A percentile compares a stretch with the other conserved stretches of the same genome.
Evolutionary conservation across 2,888 invertebrate species (phyloP).

Genomic region (Platycheirus rosarum): DNA sequence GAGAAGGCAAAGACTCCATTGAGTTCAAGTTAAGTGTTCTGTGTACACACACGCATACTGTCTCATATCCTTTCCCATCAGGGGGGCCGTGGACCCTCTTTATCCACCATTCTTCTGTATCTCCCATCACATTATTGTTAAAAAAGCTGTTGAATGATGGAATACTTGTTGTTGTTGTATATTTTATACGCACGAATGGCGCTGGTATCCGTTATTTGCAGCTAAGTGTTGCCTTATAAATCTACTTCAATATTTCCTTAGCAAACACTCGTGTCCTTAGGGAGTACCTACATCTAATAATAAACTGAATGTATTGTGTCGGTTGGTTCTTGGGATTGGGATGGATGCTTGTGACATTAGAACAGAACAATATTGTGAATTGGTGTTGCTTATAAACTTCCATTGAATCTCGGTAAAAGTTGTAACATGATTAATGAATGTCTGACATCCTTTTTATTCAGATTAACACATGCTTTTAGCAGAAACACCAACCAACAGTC

Average conservation of each 20-base stretch:
- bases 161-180: slow-evolving; percentile 39
- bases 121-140: slow-evolving; percentile 15
- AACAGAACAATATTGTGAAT: slow-evolving; percentile 54
- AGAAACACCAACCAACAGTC: slow-evolving; percentile 21
- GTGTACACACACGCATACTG: neutral
- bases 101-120: neutral
- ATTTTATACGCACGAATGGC: slow-evolving; percentile 25
- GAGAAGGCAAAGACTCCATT: slow-evolving; percentile 5
- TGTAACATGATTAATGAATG: slow-evolving; percentile 66
- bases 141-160: slow-evolving; percentile 69
- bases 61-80: neutral
- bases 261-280: slow-evolving; percentile 43
- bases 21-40: slow-evolving; percentile 12
- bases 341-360: slow-evolving; percentile 45
- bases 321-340: neutral
- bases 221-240: slow-evolving; percentile 48
- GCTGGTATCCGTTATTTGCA: slow-evolving; percentile 48
- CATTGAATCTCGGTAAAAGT: slow-evolving; percentile 25
- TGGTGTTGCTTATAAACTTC: slow-evolving; percentile 4
- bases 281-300: neutral
- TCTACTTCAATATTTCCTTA: slow-evolving; percentile 62
- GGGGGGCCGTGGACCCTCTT: neutral
- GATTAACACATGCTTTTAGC: slow-evolving; percentile 42
- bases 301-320: neutral
- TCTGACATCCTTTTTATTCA: slow-evolving; percentile 55